These are phyloP conservation scores for Sciaenops ocellatus DNA, from an alignment of 2,797 vertebrate species.

Conservation along the genomic window DNA sequence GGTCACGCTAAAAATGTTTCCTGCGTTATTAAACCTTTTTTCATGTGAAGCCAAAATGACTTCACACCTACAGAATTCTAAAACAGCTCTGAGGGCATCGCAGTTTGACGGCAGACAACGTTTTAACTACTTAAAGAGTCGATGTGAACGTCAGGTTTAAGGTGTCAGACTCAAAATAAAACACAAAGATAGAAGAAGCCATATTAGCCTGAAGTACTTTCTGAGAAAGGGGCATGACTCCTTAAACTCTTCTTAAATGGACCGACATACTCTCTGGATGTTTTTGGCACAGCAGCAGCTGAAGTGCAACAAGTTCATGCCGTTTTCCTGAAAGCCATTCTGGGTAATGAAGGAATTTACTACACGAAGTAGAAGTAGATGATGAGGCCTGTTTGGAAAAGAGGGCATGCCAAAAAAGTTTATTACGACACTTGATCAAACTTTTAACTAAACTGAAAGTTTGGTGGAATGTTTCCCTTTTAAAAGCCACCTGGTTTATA, in stretches of 20 bases:
- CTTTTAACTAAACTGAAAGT: constrained; percentile 11
- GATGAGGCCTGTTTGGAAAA: constrained; percentile 18
- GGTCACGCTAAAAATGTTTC: neutral
- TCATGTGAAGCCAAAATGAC: neutral
- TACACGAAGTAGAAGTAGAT: constrained; percentile 8
- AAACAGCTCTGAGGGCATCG: too few relatives aligned
- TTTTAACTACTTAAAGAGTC: neutral
- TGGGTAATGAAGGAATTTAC: constrained; percentile 24
- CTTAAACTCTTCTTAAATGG: neutral
- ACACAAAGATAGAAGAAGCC: neutral
- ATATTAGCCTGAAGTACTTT: neutral
- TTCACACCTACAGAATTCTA: neutral
- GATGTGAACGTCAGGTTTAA: neutral
- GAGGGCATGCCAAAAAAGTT: constrained; percentile 10
- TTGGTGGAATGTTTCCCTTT: constrained; percentile 7
- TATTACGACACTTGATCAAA: constrained; percentile 28
- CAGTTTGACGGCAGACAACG: neutral
- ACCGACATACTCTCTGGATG: neutral
- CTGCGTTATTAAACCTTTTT: neutral
- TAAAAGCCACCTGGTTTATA: neutral
- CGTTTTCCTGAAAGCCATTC: constrained; percentile 16
- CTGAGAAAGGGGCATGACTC: neutral
- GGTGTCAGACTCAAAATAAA: neutral
- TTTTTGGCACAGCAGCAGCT: constrained; percentile 4
- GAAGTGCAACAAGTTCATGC: constrained; percentile 25